phyloP scores from a whole-genome alignment of 2,113 vertebrate species.

The Tetrao urogallus region DNA sequence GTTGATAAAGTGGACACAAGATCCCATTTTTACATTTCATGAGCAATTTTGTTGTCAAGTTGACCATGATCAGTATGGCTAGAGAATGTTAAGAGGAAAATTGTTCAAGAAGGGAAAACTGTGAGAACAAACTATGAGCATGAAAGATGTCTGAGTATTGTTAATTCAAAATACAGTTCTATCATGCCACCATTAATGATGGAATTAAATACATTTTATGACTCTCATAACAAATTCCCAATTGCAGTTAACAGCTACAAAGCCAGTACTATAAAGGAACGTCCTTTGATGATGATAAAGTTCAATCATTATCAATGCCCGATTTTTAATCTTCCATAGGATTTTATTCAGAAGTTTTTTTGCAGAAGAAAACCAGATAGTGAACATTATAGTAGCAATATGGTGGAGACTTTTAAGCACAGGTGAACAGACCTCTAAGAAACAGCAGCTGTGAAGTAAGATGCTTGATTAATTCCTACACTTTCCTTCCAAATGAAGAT shows the following conservation, averaged over 20 bases:
- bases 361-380: background rate
- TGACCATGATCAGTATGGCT: background rate
- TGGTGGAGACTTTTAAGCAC: background rate
- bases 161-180: background rate
- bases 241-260: background rate
- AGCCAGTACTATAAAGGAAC: background rate
- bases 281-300: background rate
- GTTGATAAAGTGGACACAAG: background rate
- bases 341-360: background rate
- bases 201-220: background rate
- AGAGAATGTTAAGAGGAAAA: background rate
- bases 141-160: background rate
- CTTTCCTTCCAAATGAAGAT: background rate
- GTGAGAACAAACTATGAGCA: background rate
- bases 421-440: background rate
- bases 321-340: background rate
- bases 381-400: background rate
- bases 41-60: background rate
- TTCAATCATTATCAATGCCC: background rate
- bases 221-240: background rate
- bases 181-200: background rate
- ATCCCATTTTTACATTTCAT: background rate
- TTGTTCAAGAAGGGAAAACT: background rate
- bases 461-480: background rate
- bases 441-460: background rate